These are phyloP conservation scores for Eucidaris tribuloides DNA, from an alignment of 35 echinoderm and acorn worm species.

Conservation along the genomic window DNA sequence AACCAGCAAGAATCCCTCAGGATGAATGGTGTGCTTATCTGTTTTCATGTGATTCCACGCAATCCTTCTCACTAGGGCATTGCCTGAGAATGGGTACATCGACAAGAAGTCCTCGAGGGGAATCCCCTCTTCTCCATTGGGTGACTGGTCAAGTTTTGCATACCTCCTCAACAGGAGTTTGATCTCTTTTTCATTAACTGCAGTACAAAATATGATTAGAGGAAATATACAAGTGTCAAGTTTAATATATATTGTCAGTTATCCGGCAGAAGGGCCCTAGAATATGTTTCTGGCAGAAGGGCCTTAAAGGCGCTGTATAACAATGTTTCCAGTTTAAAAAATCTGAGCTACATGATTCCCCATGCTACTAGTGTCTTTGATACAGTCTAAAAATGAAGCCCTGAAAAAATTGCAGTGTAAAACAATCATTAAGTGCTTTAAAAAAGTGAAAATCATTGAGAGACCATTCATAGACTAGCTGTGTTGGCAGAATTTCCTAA, in stretches of 20 bases:
- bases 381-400: too few species aligned
- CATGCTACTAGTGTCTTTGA: neutral
- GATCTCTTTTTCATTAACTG: constrained; percentile 56
- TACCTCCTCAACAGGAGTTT: constrained; percentile 40
- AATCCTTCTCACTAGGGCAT: constrained; percentile 47
- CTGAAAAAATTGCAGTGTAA: too few species aligned
- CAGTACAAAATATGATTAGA: neutral
- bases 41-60: constrained; percentile 19
- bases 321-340: too few species aligned
- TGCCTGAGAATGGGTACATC: constrained; percentile 33
- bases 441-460: too few species aligned
- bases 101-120: constrained; percentile 36
- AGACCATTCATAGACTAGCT: too few species aligned
- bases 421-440: too few species aligned
- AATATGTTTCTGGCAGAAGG: too few species aligned
- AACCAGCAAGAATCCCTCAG: constrained; percentile 32
- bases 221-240: neutral
- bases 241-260: neutral
- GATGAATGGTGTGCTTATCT: constrained; percentile 20
- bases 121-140: constrained; percentile 39
- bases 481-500: too few species aligned
- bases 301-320: neutral
- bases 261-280: too few species aligned
- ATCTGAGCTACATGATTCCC: neutral
- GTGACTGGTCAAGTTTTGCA: constrained; percentile 38